phyloP scores from a whole-genome alignment of 2,797 vertebrate species.

The Parotocinclus haroldoi region DNA sequence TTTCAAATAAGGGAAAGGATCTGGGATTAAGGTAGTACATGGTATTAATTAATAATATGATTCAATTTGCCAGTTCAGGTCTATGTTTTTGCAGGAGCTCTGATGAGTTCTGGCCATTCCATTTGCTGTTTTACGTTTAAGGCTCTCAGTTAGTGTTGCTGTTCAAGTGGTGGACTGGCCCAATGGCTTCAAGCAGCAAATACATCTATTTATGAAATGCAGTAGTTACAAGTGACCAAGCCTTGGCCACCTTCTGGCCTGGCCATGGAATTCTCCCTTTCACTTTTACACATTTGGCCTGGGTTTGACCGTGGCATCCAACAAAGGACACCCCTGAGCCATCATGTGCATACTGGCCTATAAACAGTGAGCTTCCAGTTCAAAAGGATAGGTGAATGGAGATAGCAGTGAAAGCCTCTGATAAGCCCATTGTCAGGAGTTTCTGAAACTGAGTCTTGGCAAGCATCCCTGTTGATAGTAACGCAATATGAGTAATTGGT shows the following conservation, averaged over 20 bases:
- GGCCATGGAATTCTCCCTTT: conserved; percentile 59
- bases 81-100: not conserved
- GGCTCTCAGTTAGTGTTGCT: conserved; percentile 76
- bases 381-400: conserved; percentile 26
- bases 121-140: conserved; percentile 74
- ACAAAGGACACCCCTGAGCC: conserved; percentile 34
- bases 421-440: conserved; percentile 21
- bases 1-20: too few relatives aligned
- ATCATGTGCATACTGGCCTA: conserved; percentile 28
- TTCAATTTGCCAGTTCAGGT: not conserved
- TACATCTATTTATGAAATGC: conserved; percentile 81
- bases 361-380: conserved; percentile 30
- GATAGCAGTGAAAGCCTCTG: conserved; percentile 30
- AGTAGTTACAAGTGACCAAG: conserved; percentile 72
- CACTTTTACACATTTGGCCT: conserved; percentile 49
- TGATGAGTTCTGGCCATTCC: conserved; percentile 31
- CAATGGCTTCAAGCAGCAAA: conserved; percentile 47
- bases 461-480: conserved; percentile 34
- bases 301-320: conserved; percentile 32
- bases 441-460: conserved; percentile 8
- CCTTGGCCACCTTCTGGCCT: conserved; percentile 45
- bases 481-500: conserved; percentile 64
- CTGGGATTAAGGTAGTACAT: too few relatives aligned
- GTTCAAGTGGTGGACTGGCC: conserved; percentile 79
- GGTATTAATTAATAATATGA: not conserved